Evolutionary conservation across 2,113 vertebrate genomes (phyloP).

Genomic region (Athene noctua): DNA sequence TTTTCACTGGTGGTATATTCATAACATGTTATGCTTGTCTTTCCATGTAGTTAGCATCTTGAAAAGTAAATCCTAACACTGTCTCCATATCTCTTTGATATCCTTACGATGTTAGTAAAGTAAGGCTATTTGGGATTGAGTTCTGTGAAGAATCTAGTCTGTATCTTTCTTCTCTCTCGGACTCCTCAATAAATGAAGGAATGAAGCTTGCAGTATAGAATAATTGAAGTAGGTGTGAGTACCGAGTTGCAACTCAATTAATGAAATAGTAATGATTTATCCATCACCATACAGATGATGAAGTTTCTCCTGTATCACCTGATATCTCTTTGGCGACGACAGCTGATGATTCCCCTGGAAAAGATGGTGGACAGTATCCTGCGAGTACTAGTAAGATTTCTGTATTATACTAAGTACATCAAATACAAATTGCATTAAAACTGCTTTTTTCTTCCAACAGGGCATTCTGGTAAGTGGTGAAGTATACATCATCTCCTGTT

Average conservation of each 20-base stretch:
- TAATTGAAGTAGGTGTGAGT: neutral
- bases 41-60: neutral
- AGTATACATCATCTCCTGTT: neutral
- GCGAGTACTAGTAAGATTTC: slow-evolving; percentile 50
- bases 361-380: neutral
- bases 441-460: neutral
- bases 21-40: neutral
- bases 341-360: neutral
- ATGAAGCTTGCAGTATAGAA: neutral
- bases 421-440: neutral
- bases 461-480: slow-evolving; percentile 21
- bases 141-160: neutral
- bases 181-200: neutral
- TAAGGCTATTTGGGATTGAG: neutral
- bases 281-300: neutral
- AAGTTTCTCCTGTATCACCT: neutral
- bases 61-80: neutral
- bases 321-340: neutral
- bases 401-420: neutral
- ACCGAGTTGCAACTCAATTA: neutral
- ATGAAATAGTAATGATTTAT: neutral
- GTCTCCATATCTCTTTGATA: neutral
- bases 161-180: neutral
- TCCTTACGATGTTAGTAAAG: neutral
- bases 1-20: neutral